Percentiles rank a stretch among this genome's conserved stretches.
Evolutionary conservation across 2,888 invertebrate genomes (phyloP).

Genomic region (Machimus atricapillus): DNA sequence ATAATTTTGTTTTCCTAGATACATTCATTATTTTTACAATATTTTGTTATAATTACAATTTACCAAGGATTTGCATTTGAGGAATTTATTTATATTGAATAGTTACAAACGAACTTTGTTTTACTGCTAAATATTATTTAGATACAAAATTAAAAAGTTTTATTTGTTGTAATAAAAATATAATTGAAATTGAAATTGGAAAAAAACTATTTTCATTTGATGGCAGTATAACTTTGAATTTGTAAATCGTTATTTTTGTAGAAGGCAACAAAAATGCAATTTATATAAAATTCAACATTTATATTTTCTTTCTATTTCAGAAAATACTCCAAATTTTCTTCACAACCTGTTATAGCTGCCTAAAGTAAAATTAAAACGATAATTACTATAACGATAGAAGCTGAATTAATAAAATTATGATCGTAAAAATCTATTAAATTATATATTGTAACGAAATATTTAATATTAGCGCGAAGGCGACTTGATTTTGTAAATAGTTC

Average conservation of each 20-base stretch:
- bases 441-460: slow-evolving; percentile 28
- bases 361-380: slow-evolving; percentile 43
- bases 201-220: background rate
- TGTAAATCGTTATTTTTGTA: background rate
- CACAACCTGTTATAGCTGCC: slow-evolving; percentile 48
- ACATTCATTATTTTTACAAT: background rate
- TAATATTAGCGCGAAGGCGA: background rate
- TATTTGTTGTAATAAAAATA: too few species aligned
- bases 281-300: background rate
- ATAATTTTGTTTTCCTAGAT: background rate
- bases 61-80: background rate
- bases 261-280: background rate
- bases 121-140: background rate
- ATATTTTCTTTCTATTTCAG: slow-evolving; percentile 16
- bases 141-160: too few species aligned
- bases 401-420: slow-evolving; percentile 39
- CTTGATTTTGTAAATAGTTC: slow-evolving; percentile 8
- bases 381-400: slow-evolving; percentile 30
- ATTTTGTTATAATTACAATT: background rate
- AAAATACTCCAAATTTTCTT: slow-evolving; percentile 37
- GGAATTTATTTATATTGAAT: too few species aligned
- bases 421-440: slow-evolving; percentile 29
- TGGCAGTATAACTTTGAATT: background rate
- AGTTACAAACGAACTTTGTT: background rate
- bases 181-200: background rate